phyloP scores from a whole-genome alignment of 2,888 invertebrate genomes.

The Adineta ricciae region DNA sequence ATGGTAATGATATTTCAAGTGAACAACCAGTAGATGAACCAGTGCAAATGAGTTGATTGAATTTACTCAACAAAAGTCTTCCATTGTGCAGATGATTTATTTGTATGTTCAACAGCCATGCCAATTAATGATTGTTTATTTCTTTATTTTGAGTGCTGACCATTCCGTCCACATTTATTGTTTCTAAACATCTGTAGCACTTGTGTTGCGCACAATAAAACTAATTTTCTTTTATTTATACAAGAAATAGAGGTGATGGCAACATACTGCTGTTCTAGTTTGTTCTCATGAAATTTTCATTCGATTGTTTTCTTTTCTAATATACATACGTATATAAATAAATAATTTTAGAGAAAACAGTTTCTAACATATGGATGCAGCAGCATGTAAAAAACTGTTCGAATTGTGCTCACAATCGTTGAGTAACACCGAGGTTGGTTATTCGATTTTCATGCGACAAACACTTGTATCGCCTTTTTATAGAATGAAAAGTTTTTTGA shows the following conservation, averaged over 20 bases:
- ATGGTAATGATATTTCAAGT: not conserved
- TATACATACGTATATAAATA: not conserved
- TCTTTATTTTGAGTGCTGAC: not conserved
- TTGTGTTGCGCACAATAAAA: not conserved
- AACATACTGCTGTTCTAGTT: not conserved
- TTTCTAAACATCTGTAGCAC: too few species aligned
- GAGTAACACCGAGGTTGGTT: not conserved
- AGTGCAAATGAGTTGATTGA: not conserved
- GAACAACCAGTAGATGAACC: not conserved
- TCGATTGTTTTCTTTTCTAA: not conserved
- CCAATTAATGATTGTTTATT: not conserved
- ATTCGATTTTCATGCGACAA: not conserved
- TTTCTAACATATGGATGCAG: not conserved
- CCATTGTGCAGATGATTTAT: not conserved
- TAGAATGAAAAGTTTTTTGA: conserved; percentile 12
- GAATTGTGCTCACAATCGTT: not conserved
- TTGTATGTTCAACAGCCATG: not conserved
- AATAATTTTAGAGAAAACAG: not conserved
- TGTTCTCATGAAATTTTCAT: not conserved
- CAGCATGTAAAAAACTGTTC: not conserved
- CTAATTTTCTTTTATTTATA: not conserved
- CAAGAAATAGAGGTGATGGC: not conserved
- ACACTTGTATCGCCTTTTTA: not conserved
- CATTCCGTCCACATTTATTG: not conserved
- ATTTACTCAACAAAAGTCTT: not conserved